Conservation (phyloP, 2,888 invertebrate species). For the Magallana nippona region DNA sequence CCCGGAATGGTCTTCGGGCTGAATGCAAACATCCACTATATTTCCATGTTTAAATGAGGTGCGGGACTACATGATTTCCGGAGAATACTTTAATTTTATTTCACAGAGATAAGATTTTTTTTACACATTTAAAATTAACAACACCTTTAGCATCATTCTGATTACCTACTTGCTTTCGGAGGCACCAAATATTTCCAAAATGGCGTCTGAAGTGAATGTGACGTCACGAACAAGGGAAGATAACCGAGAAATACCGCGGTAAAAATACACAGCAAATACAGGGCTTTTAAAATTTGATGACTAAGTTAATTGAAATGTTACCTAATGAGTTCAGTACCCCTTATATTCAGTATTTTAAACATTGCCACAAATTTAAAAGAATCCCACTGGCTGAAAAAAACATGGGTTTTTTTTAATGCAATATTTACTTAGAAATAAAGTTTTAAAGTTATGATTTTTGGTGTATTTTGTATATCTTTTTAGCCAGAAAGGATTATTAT, state of each 20-base stretch:
- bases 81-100: neutral
- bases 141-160: neutral
- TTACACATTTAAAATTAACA: neutral
- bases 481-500: too few species aligned
- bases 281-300: too few species aligned
- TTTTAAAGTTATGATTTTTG: too few species aligned
- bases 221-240: neutral
- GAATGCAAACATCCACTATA: constrained; percentile 40
- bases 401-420: too few species aligned
- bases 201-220: constrained; percentile 10
- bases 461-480: too few species aligned
- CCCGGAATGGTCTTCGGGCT: constrained; percentile 52
- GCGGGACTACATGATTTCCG: neutral
- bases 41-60: constrained; percentile 20
- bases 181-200: neutral
- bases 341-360: too few species aligned
- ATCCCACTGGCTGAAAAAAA: too few species aligned
- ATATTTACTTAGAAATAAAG: too few species aligned
- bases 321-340: too few species aligned
- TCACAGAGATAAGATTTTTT: neutral
- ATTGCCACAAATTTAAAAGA: too few species aligned
- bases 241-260: neutral
- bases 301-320: too few species aligned
- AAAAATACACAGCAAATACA: too few species aligned
- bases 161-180: neutral